Conservation (phyloP, 2,113 vertebrate species). For the Dasyurus viverrinus region DNA sequence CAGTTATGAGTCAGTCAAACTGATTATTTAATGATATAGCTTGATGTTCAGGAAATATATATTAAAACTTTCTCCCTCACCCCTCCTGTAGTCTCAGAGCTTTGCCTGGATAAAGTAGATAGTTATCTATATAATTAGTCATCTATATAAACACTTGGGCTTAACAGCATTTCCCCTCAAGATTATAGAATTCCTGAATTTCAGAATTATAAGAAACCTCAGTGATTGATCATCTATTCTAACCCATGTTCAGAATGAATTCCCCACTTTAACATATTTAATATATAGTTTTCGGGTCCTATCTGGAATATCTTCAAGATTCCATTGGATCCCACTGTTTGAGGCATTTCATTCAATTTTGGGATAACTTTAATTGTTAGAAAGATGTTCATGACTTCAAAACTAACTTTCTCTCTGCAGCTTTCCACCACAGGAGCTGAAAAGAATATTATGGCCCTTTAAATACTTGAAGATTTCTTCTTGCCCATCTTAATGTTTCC, state of each 20-base stretch:
- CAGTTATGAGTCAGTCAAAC: not conserved
- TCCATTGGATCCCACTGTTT: not conserved
- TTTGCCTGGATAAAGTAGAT: not conserved
- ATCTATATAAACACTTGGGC: not conserved
- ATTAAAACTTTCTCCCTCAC: not conserved
- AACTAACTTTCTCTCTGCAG: not conserved
- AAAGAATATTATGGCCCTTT: not conserved
- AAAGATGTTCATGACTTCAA: not conserved
- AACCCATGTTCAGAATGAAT: not conserved
- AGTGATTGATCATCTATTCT: not conserved
- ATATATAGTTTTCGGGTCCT: not conserved
- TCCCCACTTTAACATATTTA: not conserved
- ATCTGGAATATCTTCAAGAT: not conserved
- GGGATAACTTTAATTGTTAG: not conserved
- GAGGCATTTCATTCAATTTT: not conserved
- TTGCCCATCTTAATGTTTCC: not conserved
- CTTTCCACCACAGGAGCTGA: not conserved
- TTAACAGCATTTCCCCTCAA: not conserved
- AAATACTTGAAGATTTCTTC: not conserved
- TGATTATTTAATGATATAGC: not conserved
- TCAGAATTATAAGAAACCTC: not conserved
- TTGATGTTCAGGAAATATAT: not conserved
- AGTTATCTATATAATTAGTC: not conserved
- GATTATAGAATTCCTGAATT: not conserved
- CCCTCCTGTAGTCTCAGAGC: not conserved